Evolutionary conservation across 2,888 invertebrate species (phyloP), one percentile per base, ranked within the genome.

Genomic region (Diplazon laetatorius): DNA sequence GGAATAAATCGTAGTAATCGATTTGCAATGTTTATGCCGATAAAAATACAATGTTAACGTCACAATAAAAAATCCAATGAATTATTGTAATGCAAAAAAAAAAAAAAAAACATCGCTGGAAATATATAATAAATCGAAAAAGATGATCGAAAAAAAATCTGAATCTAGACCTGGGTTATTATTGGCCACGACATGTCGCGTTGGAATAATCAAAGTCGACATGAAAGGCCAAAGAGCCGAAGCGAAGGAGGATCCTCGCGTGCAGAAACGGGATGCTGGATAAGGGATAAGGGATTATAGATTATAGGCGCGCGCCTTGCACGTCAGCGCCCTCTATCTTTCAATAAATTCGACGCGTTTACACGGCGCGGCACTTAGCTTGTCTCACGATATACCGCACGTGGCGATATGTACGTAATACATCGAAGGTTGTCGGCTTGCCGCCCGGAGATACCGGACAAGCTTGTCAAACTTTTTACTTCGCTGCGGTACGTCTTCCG

Each of bases 361-460:
- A 87, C 87, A 88, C 81, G 86, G 72, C 76, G 82, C 79, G 82
- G 85, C 87, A 88, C 87, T 89, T 87, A 87, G 74, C 77, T n/a
- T n/a, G 68, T 80, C 77, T 70, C 65, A 70, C 72, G 78, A 79
- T 79, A 79, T 50, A 71, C 22, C 50, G 22, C 8, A 14, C 30
- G 5, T 70, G 37, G 60, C 44, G 69, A 78, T 78, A 50, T 66
- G 70, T 66, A 66, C 60, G 48, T 70, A 70, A 74, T 74, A 78
- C 70, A 57, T 73, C 66, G 37, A 62, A 63, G 55, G 20, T n/a
- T 30, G 52, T 63, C 68, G 35, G 65, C 52, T 76, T n/a, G 25
- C 72, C 66, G 66, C 4, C 30, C 30, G 14, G 35, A 55, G 30
- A 30, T 14, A 48, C 48, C 60, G 39, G 50, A 30, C 42, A 30